Conservation (phyloP, 2,888 invertebrate species). For the Athalia cordata region DNA sequence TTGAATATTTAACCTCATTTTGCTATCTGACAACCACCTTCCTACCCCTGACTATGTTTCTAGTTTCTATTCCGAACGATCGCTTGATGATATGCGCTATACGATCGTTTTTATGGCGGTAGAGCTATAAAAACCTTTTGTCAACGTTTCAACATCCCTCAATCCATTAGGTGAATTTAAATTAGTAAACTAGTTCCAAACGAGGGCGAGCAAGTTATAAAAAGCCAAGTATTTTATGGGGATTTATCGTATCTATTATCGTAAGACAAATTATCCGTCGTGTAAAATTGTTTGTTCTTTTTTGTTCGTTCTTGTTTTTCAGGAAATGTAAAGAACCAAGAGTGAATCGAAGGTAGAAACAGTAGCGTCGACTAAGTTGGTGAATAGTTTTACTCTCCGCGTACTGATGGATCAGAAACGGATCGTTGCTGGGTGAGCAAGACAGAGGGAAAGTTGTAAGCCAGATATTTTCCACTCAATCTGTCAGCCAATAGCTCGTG, state of each 20-base stretch:
- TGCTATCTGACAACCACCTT: neutral
- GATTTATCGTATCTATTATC: no score
- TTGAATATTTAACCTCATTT: slow-evolving; percentile 32
- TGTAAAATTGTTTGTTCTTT: neutral
- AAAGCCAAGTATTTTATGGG: no score
- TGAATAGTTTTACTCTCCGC: slow-evolving; percentile 22
- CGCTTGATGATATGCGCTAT: neutral
- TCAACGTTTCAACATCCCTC: no score
- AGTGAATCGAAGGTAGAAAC: neutral
- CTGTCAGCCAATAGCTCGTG: slow-evolving; percentile 60
- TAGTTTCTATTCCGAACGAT: neutral
- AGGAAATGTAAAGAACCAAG: no score
- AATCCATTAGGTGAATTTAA: no score
- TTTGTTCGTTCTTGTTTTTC: neutral
- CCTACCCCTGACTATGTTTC: neutral
- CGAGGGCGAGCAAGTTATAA: no score
- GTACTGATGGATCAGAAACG: no score
- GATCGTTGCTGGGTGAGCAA: no score
- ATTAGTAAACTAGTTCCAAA: no score
- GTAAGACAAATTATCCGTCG: neutral
- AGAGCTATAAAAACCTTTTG: no score
- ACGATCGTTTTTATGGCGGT: no score
- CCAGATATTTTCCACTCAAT: slow-evolving; percentile 64
- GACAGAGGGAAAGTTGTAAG: slow-evolving; percentile 54
- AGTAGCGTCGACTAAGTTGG: neutral